These are phyloP conservation scores for Neuroterus valhalla DNA, from an alignment of 1,140 invertebrate genomes.

Conservation along the genomic window DNA sequence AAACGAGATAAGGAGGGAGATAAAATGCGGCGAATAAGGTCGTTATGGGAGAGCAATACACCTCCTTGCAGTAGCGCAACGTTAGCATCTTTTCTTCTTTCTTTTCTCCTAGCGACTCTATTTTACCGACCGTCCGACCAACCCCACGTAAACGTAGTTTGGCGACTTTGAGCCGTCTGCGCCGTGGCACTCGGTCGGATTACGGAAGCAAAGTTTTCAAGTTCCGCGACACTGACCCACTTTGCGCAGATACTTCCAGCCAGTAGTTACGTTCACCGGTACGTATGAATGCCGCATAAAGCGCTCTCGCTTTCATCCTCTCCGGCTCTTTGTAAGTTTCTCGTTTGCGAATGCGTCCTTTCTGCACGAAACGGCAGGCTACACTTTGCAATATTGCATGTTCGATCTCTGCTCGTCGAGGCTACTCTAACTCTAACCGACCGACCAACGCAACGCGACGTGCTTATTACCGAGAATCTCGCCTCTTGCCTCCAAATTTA, in stretches of 20 bases:
- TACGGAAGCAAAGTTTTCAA: constrained; percentile 76
- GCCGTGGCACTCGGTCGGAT: constrained; percentile 68
- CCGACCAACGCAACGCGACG: no score
- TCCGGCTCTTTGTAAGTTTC: constrained; percentile 49
- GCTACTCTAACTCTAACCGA: background rate
- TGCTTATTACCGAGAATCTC: constrained; percentile 12
- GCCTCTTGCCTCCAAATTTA: background rate
- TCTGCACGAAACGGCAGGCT: constrained; percentile 16
- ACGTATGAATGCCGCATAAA: constrained; percentile 68
- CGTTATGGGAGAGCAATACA: background rate
- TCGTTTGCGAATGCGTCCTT: constrained; percentile 38
- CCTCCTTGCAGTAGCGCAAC: background rate
- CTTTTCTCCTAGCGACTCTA: constrained; percentile 28
- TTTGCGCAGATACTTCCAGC: constrained; percentile 68
- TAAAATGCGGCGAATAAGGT: constrained; percentile 10
- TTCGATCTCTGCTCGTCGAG: constrained; percentile 13
- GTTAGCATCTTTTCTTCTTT: background rate
- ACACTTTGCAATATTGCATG: constrained; percentile 29
- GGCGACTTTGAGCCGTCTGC: constrained; percentile 54
- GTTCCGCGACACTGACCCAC: constrained; percentile 75
- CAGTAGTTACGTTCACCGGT: constrained; percentile 66
- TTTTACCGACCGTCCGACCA: constrained; percentile 55
- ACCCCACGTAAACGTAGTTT: constrained; percentile 51
- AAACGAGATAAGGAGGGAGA: constrained; percentile 1
- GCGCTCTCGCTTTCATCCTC: constrained; percentile 66